A percentile compares a stretch with the other conserved stretches of the same genome.
These are phyloP conservation scores for Xiphydria camelus DNA, from an alignment of 2,888 invertebrate genomes.

Conservation along the genomic window DNA sequence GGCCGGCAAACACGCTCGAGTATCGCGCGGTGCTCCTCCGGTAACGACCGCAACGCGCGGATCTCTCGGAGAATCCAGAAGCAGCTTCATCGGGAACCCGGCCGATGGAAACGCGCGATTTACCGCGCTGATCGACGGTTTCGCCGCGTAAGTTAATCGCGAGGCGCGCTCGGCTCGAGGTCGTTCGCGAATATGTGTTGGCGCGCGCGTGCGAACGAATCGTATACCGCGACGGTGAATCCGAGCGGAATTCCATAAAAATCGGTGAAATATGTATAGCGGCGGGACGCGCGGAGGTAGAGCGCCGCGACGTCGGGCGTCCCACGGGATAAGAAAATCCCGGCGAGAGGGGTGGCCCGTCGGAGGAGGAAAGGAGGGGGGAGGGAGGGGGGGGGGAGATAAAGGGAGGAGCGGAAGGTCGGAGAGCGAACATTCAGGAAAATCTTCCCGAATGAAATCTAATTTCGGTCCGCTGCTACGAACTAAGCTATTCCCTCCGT, in stretches of 20 bases:
- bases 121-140: too few relatives aligned
- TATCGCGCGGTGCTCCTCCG: too few relatives aligned
- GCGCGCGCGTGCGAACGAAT: too few relatives aligned
- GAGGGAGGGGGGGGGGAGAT: neutral
- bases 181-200: too few relatives aligned
- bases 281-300: slow-evolving; percentile 32
- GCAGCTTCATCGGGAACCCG: too few relatives aligned
- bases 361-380: slow-evolving; percentile 15
- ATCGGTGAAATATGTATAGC: slow-evolving; percentile 52
- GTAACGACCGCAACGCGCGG: too few relatives aligned
- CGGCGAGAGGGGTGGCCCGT: slow-evolving; percentile 13
- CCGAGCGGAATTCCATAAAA: slow-evolving; percentile 47
- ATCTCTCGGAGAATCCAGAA: too few relatives aligned
- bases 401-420: slow-evolving; percentile 17
- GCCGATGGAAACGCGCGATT: too few relatives aligned
- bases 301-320: slow-evolving; percentile 37
- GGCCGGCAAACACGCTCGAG: too few relatives aligned
- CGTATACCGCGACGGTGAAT: too few relatives aligned
- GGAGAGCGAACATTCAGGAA: slow-evolving; percentile 36
- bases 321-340: slow-evolving; percentile 43
- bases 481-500: slow-evolving; percentile 45
- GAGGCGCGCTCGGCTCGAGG: too few relatives aligned
- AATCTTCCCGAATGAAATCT: slow-evolving; percentile 47
- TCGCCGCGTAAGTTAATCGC: too few relatives aligned
- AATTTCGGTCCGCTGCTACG: slow-evolving; percentile 39